phyloP scores from a whole-genome alignment of 2,888 invertebrate species.

The Chromoteleia sp. region DNA sequence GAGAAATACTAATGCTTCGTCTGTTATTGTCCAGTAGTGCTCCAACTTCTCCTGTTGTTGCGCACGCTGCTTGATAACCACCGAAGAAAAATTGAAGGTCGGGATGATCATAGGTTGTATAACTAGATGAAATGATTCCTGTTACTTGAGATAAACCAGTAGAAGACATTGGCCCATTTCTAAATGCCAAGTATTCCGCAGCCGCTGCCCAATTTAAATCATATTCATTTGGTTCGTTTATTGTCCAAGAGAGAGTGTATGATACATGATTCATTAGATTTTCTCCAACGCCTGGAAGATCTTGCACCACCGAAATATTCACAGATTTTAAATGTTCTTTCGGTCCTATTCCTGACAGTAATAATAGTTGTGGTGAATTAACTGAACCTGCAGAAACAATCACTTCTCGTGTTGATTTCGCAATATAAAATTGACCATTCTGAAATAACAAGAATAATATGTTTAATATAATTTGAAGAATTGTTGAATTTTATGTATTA shows the following conservation, averaged over 20 bases:
- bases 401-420: slow-evolving; percentile 83
- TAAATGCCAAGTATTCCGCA: slow-evolving; percentile 87
- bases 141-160: slow-evolving; percentile 89
- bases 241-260: slow-evolving; percentile 86
- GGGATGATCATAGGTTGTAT: slow-evolving; percentile 87
- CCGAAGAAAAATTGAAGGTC: slow-evolving; percentile 89
- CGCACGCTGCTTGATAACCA: slow-evolving; percentile 88
- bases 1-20: slow-evolving; percentile 85
- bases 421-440: slow-evolving; percentile 75
- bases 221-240: slow-evolving; percentile 85
- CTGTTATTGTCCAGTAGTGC: slow-evolving; percentile 79
- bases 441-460: slow-evolving; percentile 63
- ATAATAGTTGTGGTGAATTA: slow-evolving; percentile 88
- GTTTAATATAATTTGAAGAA: not conserved
- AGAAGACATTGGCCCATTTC: slow-evolving; percentile 87
- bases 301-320: slow-evolving; percentile 87
- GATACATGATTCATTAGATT: slow-evolving; percentile 90
- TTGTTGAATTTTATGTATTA: no score
- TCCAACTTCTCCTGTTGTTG: slow-evolving; percentile 85
- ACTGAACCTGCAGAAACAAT: slow-evolving; percentile 88
- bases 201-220: slow-evolving; percentile 88
- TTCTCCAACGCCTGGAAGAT: slow-evolving; percentile 89
- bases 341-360: slow-evolving; percentile 89
- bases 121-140: slow-evolving; percentile 87
- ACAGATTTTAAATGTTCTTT: slow-evolving; percentile 87